These are phyloP conservation scores for Sphecodes monilicornis DNA, from an alignment of 2,888 invertebrate species.

Conservation along the genomic window DNA sequence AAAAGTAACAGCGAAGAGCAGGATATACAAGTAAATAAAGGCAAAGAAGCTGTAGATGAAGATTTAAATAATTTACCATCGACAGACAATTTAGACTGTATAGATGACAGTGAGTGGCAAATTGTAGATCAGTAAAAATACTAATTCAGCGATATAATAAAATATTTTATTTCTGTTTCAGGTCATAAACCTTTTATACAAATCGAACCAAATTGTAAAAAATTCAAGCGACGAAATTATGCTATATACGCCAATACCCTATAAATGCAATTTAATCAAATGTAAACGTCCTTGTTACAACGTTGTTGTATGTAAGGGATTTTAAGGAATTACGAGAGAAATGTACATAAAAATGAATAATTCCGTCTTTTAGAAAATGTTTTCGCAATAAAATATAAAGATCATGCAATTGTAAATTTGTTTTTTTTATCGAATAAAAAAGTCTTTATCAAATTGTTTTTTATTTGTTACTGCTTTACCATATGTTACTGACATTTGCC, in stretches of 20 bases:
- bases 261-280: constrained; percentile 50
- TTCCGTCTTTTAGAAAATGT: constrained; percentile 18
- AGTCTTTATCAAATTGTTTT: neutral
- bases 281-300: neutral
- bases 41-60: constrained; percentile 41
- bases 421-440: constrained; percentile 28
- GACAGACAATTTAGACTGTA: constrained; percentile 27
- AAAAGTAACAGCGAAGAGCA: constrained; percentile 53
- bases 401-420: constrained; percentile 18
- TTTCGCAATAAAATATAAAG: constrained; percentile 8
- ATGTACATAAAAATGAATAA: constrained; percentile 16
- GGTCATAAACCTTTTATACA: constrained; percentile 52
- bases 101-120: constrained; percentile 48
- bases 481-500: neutral
- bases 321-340: constrained; percentile 3
- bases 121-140: neutral
- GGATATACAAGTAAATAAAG: constrained; percentile 34
- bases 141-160: constrained; percentile 20
- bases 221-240: constrained; percentile 84
- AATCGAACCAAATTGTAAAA: constrained; percentile 78
- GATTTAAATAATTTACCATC: constrained; percentile 32
- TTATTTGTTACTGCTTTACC: neutral
- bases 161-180: constrained; percentile 50
- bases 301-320: constrained; percentile 15
- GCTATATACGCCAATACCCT: constrained; percentile 81